Evolutionary conservation across 2,113 vertebrate genomes (phyloP), one percentile per base, ranked within the genome.

Genomic region (Cromileptes altivelis): DNA sequence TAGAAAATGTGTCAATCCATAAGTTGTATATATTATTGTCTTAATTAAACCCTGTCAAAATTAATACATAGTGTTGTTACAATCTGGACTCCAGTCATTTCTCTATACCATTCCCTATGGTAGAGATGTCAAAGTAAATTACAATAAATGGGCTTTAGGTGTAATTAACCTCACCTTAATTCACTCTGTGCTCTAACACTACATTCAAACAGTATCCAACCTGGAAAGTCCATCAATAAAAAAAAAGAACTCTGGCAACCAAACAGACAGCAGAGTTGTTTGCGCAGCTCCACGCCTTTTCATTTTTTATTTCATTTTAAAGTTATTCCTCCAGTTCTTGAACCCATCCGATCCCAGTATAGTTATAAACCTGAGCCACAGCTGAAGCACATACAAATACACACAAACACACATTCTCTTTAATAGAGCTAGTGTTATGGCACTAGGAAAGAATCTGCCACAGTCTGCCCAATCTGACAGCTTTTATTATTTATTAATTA

Each of bases 401-500:
- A 82, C 65, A 76, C 30, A 78, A 37, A 85, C 61, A 63, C 81
- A 87, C 73, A 13, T 14, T 23, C 64, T 52, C 86, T 89, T 93
- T 91, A 94, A 90, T 63, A 89, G 65, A 64, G 81, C 53, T 63
- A 33, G 78, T 86, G 85, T 94, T 95, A 94, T 92, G 92, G 93
- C 91, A 95, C 85, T 90, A 91, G 93, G 93, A 95, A 95, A 94
- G 88, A 95, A 94, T 95, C 92, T 91, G 86, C 87, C 75, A 81
- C 73, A 76, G 87, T 89, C 81, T 87, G 90, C 89, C 85, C 90
- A 91, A 93, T 88, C 86, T 87, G 89, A 92, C 88, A 88, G 84
- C 87, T 90, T 93, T 94, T 92, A 91, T 94, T 94, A 93, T 94
- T 94, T 93, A 95, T 95, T 94, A 92, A 95, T 94, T 91, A 90